A percentile compares a stretch with the other conserved stretches of the same genome.
These are phyloP conservation scores for Prolemur simus DNA, from an alignment of 2,113 vertebrate species.

Conservation along the genomic window DNA sequence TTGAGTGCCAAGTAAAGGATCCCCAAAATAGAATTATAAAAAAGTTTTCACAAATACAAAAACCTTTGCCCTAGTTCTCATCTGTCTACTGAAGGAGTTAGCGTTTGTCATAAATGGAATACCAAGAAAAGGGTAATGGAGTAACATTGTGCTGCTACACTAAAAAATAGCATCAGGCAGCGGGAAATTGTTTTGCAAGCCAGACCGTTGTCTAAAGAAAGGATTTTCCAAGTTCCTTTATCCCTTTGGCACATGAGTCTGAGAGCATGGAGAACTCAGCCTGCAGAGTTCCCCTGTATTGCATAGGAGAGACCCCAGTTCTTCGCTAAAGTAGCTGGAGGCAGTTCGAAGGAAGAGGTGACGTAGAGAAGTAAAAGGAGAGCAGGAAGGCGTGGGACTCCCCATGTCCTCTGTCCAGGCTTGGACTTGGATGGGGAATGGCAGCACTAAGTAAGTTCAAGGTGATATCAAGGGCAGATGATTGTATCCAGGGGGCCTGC, in stretches of 20 bases:
- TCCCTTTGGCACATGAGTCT: neutral
- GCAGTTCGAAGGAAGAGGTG: neutral
- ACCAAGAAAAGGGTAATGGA: neutral
- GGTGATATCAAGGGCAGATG: neutral
- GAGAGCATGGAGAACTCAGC: neutral
- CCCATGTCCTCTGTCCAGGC: neutral
- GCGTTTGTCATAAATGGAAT: neutral
- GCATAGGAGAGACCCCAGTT: neutral
- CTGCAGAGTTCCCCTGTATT: neutral
- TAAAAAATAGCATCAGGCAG: neutral
- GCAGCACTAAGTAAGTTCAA: neutral
- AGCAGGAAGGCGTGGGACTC: neutral
- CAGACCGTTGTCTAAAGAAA: neutral
- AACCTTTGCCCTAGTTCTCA: neutral
- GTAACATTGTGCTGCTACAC: neutral
- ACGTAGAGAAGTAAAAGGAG: neutral
- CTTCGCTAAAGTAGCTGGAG: neutral
- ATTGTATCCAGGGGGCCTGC: no score
- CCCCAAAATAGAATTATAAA: neutral
- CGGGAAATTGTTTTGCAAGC: neutral
- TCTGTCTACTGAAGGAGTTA: neutral
- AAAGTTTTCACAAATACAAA: neutral
- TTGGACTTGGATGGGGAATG: neutral
- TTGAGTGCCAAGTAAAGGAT: neutral
- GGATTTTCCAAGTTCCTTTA: neutral